A percentile compares a stretch with the other conserved stretches of the same genome.
Evolutionary conservation across 2,888 invertebrate species (phyloP).

Genomic region (Antheraea assamensis): DNA sequence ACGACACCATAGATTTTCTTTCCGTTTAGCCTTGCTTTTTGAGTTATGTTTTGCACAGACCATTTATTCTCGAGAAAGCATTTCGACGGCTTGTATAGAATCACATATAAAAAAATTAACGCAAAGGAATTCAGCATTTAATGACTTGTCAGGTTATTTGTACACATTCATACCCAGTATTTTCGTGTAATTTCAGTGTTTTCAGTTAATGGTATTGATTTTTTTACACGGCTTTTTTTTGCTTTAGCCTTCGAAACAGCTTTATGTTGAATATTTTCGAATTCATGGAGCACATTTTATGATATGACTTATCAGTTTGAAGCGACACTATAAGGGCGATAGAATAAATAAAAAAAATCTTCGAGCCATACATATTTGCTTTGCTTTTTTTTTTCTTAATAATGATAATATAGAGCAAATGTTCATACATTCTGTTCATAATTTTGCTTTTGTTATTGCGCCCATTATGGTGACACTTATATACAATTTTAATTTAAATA

Average conservation of each 20-base stretch:
- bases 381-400: background rate
- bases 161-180: conserved; percentile 15
- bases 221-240: conserved; percentile 26
- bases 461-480: background rate
- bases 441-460: background rate
- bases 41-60: conserved; percentile 65
- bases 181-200: conserved; percentile 2
- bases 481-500: background rate
- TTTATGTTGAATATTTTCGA: conserved; percentile 20
- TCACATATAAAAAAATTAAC: conserved; percentile 34
- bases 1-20: conserved; percentile 76
- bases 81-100: conserved; percentile 50
- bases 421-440: background rate
- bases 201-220: conserved; percentile 7
- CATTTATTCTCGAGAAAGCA: conserved; percentile 54
- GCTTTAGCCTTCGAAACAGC: conserved; percentile 28
- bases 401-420: background rate
- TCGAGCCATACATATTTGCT: background rate
- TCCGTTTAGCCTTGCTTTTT: conserved; percentile 73
- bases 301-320: background rate
- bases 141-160: conserved; percentile 39
- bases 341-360: no score
- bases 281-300: conserved; percentile 24
- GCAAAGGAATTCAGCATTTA: conserved; percentile 81
- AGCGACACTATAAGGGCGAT: background rate